These are phyloP conservation scores for Andrena haemorrhoa DNA, from an alignment of 2,888 invertebrate genomes.

Conservation along the genomic window DNA sequence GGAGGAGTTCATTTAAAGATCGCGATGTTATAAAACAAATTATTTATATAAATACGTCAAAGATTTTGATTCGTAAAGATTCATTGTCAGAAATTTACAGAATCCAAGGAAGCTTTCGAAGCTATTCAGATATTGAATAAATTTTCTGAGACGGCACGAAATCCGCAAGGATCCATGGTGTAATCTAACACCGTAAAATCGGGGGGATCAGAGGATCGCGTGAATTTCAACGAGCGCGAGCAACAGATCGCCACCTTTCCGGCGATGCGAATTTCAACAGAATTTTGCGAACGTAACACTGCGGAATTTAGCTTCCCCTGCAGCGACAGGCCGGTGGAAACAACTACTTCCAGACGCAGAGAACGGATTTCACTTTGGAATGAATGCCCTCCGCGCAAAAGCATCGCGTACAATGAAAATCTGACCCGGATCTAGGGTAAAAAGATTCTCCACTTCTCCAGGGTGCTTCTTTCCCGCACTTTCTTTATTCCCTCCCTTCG, in stretches of 20 bases:
- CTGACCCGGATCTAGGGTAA: slow-evolving; percentile 57
- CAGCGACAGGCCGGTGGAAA: background rate
- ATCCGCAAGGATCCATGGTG: no score
- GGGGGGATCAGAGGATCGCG: background rate
- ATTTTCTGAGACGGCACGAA: background rate
- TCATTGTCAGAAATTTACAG: no score
- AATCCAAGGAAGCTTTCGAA: no score
- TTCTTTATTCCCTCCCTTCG: background rate
- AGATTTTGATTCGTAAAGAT: no score
- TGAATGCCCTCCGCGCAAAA: slow-evolving; percentile 38
- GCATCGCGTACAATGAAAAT: slow-evolving; percentile 54
- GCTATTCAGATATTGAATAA: background rate
- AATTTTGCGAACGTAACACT: slow-evolving; percentile 30
- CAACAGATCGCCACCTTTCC: slow-evolving; percentile 3
- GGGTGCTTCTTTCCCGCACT: no score
- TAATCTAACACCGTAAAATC: background rate
- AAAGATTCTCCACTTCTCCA: slow-evolving; percentile 44
- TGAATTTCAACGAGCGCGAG: background rate
- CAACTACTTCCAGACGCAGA: slow-evolving; percentile 16
- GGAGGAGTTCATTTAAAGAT: no score
- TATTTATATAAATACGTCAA: no score
- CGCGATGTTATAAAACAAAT: no score
- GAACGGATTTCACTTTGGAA: slow-evolving; percentile 56
- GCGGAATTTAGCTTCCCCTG: slow-evolving; percentile 4
- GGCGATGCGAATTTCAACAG: slow-evolving; percentile 1